Conservation (phyloP, 2,113 vertebrate genomes). For the Neotragus pygmaeus region DNA sequence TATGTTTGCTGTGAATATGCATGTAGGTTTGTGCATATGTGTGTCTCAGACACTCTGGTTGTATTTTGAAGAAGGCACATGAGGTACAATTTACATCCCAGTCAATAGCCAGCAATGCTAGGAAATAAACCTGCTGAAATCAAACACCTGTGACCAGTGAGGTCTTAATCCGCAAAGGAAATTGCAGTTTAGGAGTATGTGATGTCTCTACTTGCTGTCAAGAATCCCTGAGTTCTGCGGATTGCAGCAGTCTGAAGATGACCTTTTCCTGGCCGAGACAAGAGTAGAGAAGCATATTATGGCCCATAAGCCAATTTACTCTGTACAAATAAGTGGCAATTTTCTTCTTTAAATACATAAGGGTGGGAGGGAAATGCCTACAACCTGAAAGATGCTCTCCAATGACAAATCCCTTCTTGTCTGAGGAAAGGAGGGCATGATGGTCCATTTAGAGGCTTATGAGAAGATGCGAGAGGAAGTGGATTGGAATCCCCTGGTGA, state of each 20-base stretch:
- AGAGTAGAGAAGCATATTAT: slow-evolving; percentile 72
- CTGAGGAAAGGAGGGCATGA: not conserved
- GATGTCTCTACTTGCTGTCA: slow-evolving; percentile 55
- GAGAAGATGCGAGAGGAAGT: not conserved
- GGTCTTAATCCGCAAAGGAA: slow-evolving; percentile 48
- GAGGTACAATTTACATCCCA: not conserved
- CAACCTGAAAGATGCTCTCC: slow-evolving; percentile 73
- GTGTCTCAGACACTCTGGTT: not conserved
- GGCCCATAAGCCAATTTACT: slow-evolving; percentile 78
- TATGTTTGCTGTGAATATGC: not conserved
- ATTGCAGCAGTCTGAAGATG: slow-evolving; percentile 68
- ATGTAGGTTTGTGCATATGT: not conserved
- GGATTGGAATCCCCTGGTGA: not conserved
- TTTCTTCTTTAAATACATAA: slow-evolving; percentile 81
- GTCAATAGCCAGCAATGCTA: not conserved
- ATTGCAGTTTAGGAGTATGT: slow-evolving; percentile 8
- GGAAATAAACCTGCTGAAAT: slow-evolving; percentile 24
- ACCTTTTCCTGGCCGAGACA: slow-evolving; percentile 78
- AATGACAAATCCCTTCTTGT: not conserved
- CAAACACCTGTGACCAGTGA: not conserved
- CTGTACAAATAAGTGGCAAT: slow-evolving; percentile 79
- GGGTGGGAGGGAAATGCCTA: slow-evolving; percentile 71
- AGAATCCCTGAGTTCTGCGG: slow-evolving; percentile 19
- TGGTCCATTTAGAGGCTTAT: not conserved
- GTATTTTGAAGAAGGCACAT: not conserved